Evolutionary conservation across 92 coral and sea anemone genomes (phyloP).

Genomic region (Umimayanthus kanabou): DNA sequence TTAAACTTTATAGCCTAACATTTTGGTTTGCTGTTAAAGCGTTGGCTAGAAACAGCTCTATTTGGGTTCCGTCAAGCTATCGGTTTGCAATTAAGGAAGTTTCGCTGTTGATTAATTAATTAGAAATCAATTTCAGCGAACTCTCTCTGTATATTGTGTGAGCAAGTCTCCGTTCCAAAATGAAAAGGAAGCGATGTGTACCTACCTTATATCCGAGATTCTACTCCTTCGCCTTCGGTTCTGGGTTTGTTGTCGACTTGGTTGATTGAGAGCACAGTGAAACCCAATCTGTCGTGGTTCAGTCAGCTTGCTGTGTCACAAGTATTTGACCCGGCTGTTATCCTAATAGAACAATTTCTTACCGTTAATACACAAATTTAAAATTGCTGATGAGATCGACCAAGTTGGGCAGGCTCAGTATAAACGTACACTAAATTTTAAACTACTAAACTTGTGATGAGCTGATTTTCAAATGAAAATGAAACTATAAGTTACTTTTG

Average conservation of each 20-base stretch:
- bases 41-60: background rate
- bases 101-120: too few relatives aligned
- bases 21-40: background rate
- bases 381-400: background rate
- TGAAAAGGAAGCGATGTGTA: background rate
- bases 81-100: background rate
- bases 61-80: background rate
- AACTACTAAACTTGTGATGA: background rate
- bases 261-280: background rate
- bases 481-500: background rate
- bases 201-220: background rate
- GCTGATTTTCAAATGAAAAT: background rate
- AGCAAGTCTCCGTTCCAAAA: background rate
- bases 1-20: background rate
- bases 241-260: background rate
- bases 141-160: too few relatives aligned
- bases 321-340: background rate
- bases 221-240: background rate
- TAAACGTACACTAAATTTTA: background rate
- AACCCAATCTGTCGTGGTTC: background rate
- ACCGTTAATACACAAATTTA: background rate
- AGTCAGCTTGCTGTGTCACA: background rate
- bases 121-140: background rate
- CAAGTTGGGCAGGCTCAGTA: background rate
- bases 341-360: background rate